Conservation (phyloP, 2,113 vertebrate species). For the Naja naja region DNA sequence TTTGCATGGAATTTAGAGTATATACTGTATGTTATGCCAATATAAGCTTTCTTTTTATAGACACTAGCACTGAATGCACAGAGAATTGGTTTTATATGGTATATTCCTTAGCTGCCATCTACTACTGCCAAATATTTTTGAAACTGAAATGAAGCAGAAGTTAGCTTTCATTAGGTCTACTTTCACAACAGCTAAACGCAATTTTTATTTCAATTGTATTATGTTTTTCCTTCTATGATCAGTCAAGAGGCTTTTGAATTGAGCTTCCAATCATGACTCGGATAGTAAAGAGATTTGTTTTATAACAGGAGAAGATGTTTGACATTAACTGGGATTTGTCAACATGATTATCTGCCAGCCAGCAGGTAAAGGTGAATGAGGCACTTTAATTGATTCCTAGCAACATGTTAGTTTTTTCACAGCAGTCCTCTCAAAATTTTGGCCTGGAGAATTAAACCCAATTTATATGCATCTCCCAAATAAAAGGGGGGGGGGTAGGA, state of each 20-base stretch:
- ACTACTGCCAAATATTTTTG: not conserved
- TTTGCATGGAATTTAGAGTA: not conserved
- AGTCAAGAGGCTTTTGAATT: not conserved
- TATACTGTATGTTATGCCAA: not conserved
- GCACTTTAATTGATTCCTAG: not conserved
- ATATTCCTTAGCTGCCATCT: not conserved
- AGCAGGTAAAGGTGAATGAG: not conserved
- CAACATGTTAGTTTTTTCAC: not conserved
- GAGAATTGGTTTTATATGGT: not conserved
- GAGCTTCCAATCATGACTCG: not conserved
- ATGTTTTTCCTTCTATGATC: not conserved
- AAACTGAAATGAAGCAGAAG: not conserved
- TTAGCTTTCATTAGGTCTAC: not conserved
- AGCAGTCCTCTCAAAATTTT: not conserved
- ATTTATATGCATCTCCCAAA: not conserved
- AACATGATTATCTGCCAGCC: not conserved
- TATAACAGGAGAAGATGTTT: not conserved
- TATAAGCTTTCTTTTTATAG: not conserved
- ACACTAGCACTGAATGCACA: not conserved
- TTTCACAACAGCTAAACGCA: not conserved
- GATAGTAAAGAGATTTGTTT: not conserved
- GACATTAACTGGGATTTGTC: not conserved
- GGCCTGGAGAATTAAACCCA: not conserved
- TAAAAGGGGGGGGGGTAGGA: not conserved
- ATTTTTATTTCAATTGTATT: not conserved